Evolutionary conservation across 1,140 invertebrate genomes (phyloP), one percentile per base, ranked within the genome.

Genomic region (Penaeus indicus): DNA sequence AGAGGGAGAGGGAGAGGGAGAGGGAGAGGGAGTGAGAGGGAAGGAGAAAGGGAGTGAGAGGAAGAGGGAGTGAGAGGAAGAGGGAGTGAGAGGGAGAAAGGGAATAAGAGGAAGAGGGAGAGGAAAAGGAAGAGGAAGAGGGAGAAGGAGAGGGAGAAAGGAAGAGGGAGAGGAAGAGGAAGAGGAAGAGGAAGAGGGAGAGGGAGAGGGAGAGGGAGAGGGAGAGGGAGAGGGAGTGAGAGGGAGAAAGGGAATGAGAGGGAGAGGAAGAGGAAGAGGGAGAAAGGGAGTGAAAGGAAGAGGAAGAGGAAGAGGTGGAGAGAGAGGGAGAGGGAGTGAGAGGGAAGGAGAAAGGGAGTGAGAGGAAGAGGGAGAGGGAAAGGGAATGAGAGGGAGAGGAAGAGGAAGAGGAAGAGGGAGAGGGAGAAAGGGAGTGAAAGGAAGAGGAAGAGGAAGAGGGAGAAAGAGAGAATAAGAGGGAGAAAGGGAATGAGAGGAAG

Each of bases 141-240:
- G 11, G 11, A 5, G 13, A 10, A 10, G 8, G 8, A 54, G 38
- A 54, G 8, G 47, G 47, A 54, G 47, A 1, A 10, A 13, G 47
- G 3, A 10, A 10, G 47, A 54, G 47, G 8, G 8, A 54, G 13
- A 10, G 13, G 1, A 10, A 7, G 8, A 10, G 13, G 1, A 54
- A 5, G 3, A 54, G 47, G 8, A 54, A 10, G 38, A 38, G 38
- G 5, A 38, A 5, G 5, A 5, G 38, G 5, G 38, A 38, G 38
- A 38, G 38, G 38, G 38, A 38, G 38, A 38, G 5, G 38, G 38
- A 38, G 38, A 60, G 79, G 61, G 79, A 60, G 79, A 60, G 79
- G 27, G 47, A 81, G 80, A 61, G 54, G 62, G 80, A 82, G 80
- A 82, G 80, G 32, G 54, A 77, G 72, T 21, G n/a, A 25, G 72